Base-by-base conservation (phyloP, 2,888 invertebrate species). In the Congeria kusceri region DNA sequence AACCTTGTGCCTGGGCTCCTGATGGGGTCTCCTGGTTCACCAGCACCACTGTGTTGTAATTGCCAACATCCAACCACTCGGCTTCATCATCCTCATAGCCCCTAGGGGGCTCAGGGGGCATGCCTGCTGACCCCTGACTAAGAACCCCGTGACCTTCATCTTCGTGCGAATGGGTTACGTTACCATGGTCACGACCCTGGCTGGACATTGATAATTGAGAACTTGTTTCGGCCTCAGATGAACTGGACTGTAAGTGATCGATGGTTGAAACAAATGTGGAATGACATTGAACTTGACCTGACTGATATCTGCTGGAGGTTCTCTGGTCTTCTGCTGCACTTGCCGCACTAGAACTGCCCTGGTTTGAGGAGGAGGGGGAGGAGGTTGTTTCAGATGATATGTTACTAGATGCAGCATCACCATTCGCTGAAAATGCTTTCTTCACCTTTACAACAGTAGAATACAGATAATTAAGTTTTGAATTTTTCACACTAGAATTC, bases 381-480 rank as follows among this genome's bases (percentile, higher is more conserved):
- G 46, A 5, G n/a, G 27, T 49, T 18, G 18, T 49, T 49, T 7
- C 32, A 65, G 28, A n/a, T 20, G 32, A 53, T 3, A 32, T n/a
- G 32, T 13, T 13, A 62, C 18, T 49, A 7, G 15, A 9, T 27
- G 28, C 23, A 49, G 64, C 46, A 46, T 59, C n/a, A 23, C 29
- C n/a, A 59, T 29, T 27, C 1, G 28, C 2, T 61, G 29, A 25
- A 20, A 61, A 25, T 27, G n/a, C 28, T 61, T 80, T 77, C 23
- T 73, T 68, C 11, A 83, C 70, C 66, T 87, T 87, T 44, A 83
- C 74, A 56, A 87, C 86, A 25, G 84, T 84, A 15, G 86, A 82
- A 66, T 87, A 87, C 66, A 85, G 84, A 73, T 84, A 80, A 13
- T 67, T 56, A 7, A 64, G 47, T 46, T 53, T 53, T 20, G 53